phyloP scores from a whole-genome alignment of 2,797 vertebrate genomes.

The Liasis olivaceus region DNA sequence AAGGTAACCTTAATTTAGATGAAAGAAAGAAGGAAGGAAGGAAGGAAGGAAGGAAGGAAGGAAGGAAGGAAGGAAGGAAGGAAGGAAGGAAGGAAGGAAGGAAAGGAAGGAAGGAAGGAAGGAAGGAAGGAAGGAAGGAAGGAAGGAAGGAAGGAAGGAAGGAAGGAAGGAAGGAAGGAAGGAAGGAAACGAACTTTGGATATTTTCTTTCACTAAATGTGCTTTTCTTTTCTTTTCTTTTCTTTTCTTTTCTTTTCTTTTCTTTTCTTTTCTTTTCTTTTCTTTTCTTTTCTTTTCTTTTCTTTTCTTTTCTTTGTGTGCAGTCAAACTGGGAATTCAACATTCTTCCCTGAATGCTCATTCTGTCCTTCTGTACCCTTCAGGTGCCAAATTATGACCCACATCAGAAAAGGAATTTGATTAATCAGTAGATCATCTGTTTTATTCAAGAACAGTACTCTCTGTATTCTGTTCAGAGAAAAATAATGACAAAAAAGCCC shows the following conservation, averaged over 20 bases:
- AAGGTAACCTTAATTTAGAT: constrained; percentile 41
- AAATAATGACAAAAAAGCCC: constrained; percentile 64
- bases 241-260: background rate
- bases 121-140: background rate
- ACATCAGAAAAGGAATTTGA: constrained; percentile 66
- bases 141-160: background rate
- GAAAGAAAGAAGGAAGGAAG: background rate
- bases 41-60: background rate
- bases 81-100: background rate
- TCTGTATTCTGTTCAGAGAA: constrained; percentile 54
- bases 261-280: constrained; percentile 4
- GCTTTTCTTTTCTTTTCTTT: constrained; percentile 7
- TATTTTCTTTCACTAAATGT: constrained; percentile 3
- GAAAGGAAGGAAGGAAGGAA: background rate
- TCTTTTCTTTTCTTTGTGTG: constrained; percentile 20
- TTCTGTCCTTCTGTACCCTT: constrained; percentile 68
- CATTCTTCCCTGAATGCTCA: constrained; percentile 40
- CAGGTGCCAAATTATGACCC: constrained; percentile 64
- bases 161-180: background rate
- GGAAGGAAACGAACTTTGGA: background rate
- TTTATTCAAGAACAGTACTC: constrained; percentile 67
- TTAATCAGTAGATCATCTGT: constrained; percentile 67
- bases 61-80: background rate
- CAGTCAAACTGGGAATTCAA: constrained; percentile 53
- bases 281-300: background rate